Evolutionary conservation across 2,797 vertebrate genomes (phyloP), one percentile per base, ranked within the genome.

Genomic region (Heliangelus exortis): DNA sequence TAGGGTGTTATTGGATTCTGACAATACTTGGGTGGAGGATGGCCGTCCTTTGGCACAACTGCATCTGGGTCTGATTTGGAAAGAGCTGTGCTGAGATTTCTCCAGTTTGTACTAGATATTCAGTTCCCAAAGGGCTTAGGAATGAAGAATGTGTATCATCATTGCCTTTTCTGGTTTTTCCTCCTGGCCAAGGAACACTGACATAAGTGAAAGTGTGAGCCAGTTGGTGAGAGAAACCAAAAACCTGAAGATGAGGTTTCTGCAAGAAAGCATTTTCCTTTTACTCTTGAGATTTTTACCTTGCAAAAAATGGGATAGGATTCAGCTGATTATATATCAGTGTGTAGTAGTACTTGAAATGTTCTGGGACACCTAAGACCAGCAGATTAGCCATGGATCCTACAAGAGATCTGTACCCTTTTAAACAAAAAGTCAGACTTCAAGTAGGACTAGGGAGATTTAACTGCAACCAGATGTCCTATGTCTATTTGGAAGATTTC

Each of bases 121-220:
- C 26, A 34, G 14, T 45, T 67, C 63, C 31, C 23, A 18, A 65
- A 74, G 2, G 41, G 3, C 33, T 51, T 65, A 41, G 17, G 51
- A 77, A 78, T 8, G 9, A 11, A 81, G 22, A 2, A 54, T 39
- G 39, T 39, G 5, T 34, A n/a, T 48, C 34, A 36, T 2, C 18
- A 16, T 29, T 65, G 25, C 1, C 17, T 22, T 57, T 25, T 45
- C 48, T 14, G 2, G 8, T 13, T 5, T 10, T 5, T 1, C 6
- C 20, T 65, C 4, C 25, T 73, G 31, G 9, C 10, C 43, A 61
- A 47, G 39, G 22, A 75, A 29, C 26, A 66, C 9, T 21, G 25
- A 33, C 19, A 54, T 0, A 75, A 7, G 16, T 48, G 29, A 67
- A 76, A 84, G 31, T 22, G 61, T 21, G 65, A 73, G 58, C 7